Evolutionary conservation across 2,113 vertebrate species (phyloP).

Genomic region (Oxyura jamaicensis): DNA sequence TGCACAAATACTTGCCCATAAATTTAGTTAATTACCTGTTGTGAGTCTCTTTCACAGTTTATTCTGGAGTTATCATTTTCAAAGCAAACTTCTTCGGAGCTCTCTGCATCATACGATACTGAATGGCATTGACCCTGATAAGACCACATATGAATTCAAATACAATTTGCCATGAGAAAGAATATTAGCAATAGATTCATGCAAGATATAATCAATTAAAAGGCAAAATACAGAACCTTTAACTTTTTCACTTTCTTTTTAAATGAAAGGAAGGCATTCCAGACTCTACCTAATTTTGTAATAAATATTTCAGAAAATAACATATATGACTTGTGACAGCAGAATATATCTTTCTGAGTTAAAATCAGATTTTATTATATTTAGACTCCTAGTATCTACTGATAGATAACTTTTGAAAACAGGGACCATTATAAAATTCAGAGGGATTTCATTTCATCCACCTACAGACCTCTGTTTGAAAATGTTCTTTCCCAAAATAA

Average conservation of each 20-base stretch:
- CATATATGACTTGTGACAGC: background rate
- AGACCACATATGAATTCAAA: background rate
- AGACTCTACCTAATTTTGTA: background rate
- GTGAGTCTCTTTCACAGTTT: background rate
- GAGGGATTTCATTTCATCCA: background rate
- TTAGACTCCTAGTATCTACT: background rate
- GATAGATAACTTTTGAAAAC: background rate
- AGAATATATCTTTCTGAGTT: background rate
- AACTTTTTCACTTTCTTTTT: background rate
- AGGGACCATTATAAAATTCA: background rate
- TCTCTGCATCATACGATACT: background rate
- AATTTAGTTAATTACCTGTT: background rate
- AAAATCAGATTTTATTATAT: background rate
- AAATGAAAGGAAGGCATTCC: background rate
- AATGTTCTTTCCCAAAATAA: background rate
- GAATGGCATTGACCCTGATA: background rate
- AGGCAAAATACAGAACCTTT: background rate
- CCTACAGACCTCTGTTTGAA: background rate
- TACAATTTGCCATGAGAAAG: background rate
- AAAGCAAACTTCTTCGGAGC: background rate
- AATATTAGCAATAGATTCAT: background rate
- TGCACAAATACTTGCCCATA: background rate
- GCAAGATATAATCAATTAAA: background rate
- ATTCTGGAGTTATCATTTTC: background rate
- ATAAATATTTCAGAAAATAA: background rate